Evolutionary conservation across 2,797 vertebrate genomes (phyloP), one percentile per base, ranked within the genome.

Genomic region (Scolopax bukidnonensis): DNA sequence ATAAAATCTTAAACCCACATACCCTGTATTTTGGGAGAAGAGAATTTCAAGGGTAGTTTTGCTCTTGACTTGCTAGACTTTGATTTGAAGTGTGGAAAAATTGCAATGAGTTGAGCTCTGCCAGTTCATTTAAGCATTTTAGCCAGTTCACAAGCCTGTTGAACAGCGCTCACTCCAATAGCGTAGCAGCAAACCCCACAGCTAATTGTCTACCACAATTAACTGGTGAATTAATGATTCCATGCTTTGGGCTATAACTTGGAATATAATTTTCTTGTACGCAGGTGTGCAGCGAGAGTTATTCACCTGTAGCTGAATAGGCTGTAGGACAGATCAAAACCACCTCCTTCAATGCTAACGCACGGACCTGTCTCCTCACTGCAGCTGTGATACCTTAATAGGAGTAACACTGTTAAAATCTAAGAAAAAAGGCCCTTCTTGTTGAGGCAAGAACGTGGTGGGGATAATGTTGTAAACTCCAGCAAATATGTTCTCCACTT

Each of bases 371-470:
- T 67, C 50, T 50, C 30, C 56, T 99, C 98, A 99, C 63, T 99
- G 99, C 73, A 99, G 99, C 91, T 99, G 99, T 27, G 99, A 99
- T 56, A 99, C 98, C 90, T 98, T 99, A 78, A 99, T 96, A 53
- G 99, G 97, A 7, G 89, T 78, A 81, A 96, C 91, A 87, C 99
- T 99, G 97, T 98, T 98, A 65, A 99, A 99, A 98, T 99, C 99
- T 97, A 99, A 96, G 98, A 99, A 99, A 97, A 99, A 99, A 28
- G 99, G 99, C 48, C 99, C 99, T 96, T 99, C 99, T 97, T 99
- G 99, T 96, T 99, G 99, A 94, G 99, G 99, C 81, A 99, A 97
- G 97, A 99, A 99, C 83, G 99, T 99, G 96, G 99, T 99, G 80
- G 99, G 99, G 94, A 98, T 99, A 94, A 99, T 97, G 84, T 99